These are phyloP conservation scores for Drosophila murphyi DNA, from an alignment of 1,140 invertebrate species.

Conservation along the genomic window DNA sequence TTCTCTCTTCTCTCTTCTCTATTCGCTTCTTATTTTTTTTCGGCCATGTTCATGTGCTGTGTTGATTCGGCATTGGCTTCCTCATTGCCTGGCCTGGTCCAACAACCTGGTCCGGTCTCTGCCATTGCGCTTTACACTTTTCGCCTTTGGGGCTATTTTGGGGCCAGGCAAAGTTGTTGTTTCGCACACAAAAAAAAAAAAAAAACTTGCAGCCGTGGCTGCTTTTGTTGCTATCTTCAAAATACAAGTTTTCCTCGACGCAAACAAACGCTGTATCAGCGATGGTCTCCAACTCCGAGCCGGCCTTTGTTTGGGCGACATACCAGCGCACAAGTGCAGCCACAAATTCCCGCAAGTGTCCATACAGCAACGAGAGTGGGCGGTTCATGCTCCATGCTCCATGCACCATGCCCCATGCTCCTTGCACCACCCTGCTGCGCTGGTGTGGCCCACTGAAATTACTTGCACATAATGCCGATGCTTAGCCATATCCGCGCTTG, in stretches of 20 bases:
- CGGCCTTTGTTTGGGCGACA: conserved; percentile 3
- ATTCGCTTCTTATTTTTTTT: conserved; percentile 8
- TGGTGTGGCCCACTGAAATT: conserved; percentile 48
- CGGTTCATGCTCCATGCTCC: conserved; percentile 29
- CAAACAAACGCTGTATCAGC: conserved; percentile 69
- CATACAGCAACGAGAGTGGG: conserved; percentile 54
- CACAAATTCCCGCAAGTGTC: conserved; percentile 63
- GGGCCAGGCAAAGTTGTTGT: not conserved
- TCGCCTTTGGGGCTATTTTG: conserved; percentile 59
- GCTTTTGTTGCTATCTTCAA: conserved; percentile 67
- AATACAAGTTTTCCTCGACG: conserved; percentile 68
- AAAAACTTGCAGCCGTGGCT: conserved; percentile 31
- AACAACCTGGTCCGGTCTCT: conserved; percentile 35
- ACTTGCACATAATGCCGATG: conserved; percentile 63
- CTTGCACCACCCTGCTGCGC: too few species aligned
- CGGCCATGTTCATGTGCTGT: conserved; percentile 55
- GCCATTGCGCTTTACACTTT: conserved; percentile 68
- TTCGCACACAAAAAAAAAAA: conserved; percentile 6
- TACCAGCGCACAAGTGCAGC: conserved; percentile 39
- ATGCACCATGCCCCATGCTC: conserved; percentile 14
- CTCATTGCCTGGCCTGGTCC: conserved; percentile 50
- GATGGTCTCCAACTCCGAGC: conserved; percentile 49
- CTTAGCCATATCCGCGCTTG: conserved; percentile 58
- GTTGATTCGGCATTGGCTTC: conserved; percentile 16
- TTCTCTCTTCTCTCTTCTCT: not conserved